Base-by-base conservation (phyloP, 2,113 vertebrate species). In the Ivindomyrus marchei region DNA sequence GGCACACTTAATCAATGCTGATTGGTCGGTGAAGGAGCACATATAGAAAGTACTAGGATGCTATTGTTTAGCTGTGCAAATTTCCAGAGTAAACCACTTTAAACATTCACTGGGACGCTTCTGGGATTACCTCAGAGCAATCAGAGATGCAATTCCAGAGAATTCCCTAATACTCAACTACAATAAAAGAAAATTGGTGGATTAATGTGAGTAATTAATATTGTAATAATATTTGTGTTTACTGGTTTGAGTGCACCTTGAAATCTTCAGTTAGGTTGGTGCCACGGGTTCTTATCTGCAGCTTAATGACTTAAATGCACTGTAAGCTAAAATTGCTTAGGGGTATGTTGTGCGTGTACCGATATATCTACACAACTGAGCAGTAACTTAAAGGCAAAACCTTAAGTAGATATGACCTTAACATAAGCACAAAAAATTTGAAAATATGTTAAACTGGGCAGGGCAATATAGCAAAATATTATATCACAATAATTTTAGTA, bases 151-250 rank as follows among this genome's bases (percentile, higher is more conserved):
- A 53, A 83, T 80, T 47, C 49, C 88, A 46, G 83, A 46, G 27
- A 53, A 89, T 53, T 49, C 88, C 88, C 88, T 36, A 42, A 89
- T 39, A 83, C 88, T 83, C 80, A 36, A 5, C 74, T 80, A 49
- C 1, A 39, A 49, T 49, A 31, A 83, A 89, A 83, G 50, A 45
- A 50, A 31, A 53, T n/a, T n/a, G 31, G 70, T 42, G 88, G 88
- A 84, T 83, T 80, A 89, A 89, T 83, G 27, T 39, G 19, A 80
- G 31, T 56, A 45, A 89, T 89, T 83, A 45, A 80, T 84, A 89
- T 53, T 84, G 88, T 89, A 83, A 89, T 83, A 52, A 53, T 53
- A 83, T 83, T 36, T 83, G 50, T 83, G 36, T 6, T 39, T 77
- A 39, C 8, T 66, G 62, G 62, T 27, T 27, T 66, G 62, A 66